Conservation (phyloP, 2,797 vertebrate species). For the Spinus pinus region DNA sequence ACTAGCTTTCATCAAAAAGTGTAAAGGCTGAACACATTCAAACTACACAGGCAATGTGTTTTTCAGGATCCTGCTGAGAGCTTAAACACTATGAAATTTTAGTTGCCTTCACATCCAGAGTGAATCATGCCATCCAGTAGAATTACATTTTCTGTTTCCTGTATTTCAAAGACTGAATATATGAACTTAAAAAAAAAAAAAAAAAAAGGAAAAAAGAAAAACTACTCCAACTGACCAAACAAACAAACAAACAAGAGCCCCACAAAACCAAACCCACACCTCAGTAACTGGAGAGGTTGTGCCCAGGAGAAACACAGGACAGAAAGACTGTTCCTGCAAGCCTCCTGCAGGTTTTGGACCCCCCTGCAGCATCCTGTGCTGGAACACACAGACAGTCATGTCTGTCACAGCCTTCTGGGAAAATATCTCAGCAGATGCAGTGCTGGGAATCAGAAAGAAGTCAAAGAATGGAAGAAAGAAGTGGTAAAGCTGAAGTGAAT, state of each 20-base stretch:
- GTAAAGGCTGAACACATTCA: not conserved
- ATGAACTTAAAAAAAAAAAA: not conserved
- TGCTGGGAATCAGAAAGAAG: not conserved
- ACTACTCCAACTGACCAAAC: not conserved
- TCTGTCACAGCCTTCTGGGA: not conserved
- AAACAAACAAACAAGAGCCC: not conserved
- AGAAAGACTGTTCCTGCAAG: not conserved
- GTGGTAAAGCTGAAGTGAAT: not conserved
- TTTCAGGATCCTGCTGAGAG: not conserved
- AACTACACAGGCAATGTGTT: not conserved
- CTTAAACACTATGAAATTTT: not conserved
- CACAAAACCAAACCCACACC: not conserved
- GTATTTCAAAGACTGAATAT: not conserved
- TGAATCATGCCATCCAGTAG: not conserved
- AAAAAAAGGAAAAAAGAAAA: not conserved
- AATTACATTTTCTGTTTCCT: not conserved
- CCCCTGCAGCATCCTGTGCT: not conserved
- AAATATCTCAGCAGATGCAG: not conserved
- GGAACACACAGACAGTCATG: not conserved
- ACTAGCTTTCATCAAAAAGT: not conserved
- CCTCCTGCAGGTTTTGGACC: not conserved
- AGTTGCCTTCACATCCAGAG: not conserved
- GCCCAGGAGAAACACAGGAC: not conserved
- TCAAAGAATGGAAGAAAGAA: not conserved
- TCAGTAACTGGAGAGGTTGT: not conserved